Percentiles rank a stretch among this genome's conserved stretches.
These are phyloP conservation scores for Heteractis magnifica DNA, from an alignment of 92 coral and sea anemone species.

Conservation along the genomic window DNA sequence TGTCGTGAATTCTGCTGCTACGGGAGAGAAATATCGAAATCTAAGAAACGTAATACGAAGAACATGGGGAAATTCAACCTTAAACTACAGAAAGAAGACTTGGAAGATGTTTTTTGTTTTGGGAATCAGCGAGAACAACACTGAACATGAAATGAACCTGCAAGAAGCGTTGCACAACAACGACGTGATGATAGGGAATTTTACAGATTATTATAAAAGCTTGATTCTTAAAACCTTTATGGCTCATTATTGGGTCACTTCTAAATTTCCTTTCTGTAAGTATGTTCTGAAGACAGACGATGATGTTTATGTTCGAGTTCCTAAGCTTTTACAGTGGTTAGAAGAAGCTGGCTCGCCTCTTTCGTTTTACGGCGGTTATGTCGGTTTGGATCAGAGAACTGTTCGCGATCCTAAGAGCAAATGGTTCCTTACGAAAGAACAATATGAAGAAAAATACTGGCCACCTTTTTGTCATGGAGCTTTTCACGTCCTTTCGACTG, in stretches of 20 bases:
- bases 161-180: slow-evolving; percentile 38
- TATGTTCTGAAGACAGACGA: slow-evolving; percentile 54
- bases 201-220: slow-evolving; percentile 32
- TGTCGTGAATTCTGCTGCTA: slow-evolving; percentile 44
- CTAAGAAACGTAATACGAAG: slow-evolving; percentile 40
- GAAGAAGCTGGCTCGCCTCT: slow-evolving; percentile 3
- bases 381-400: slow-evolving; percentile 17
- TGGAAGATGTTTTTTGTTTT: slow-evolving; percentile 24
- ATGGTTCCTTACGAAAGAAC: slow-evolving; percentile 19
- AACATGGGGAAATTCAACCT: slow-evolving; percentile 42
- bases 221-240: slow-evolving; percentile 45
- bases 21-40: not conserved
- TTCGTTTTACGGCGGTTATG: slow-evolving; percentile 47
- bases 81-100: not conserved
- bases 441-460: slow-evolving; percentile 24
- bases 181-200: slow-evolving; percentile 50
- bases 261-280: not conserved
- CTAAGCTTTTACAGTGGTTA: slow-evolving; percentile 43
- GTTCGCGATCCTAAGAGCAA: slow-evolving; percentile 34
- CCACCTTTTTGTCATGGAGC: slow-evolving; percentile 58
- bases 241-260: slow-evolving; percentile 41
- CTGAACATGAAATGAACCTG: not conserved
- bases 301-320: slow-evolving; percentile 44
- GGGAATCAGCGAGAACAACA: slow-evolving; percentile 8
- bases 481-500: slow-evolving; percentile 27